Evolutionary conservation across 1,140 invertebrate species (phyloP).

Genomic region (Anoplophora glabripennis): DNA sequence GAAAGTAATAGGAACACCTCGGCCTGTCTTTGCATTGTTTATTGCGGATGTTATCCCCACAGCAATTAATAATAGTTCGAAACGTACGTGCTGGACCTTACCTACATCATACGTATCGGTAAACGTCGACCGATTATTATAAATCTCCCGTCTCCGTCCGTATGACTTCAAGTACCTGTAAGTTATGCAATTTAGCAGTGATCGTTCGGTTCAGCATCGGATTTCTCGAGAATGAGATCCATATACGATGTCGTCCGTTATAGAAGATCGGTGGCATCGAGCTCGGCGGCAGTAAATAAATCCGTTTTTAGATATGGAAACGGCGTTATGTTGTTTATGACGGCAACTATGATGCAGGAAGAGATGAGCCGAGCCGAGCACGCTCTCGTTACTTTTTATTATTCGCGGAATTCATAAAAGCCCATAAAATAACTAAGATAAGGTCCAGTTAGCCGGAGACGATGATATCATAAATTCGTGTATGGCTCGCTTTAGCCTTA

Average conservation of each 20-base stretch:
- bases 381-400: slow-evolving; percentile 46
- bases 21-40: too few species aligned
- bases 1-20: too few species aligned
- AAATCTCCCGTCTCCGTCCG: too few species aligned
- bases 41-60: too few species aligned
- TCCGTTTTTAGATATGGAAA: slow-evolving; percentile 34
- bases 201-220: background rate
- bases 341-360: slow-evolving; percentile 40
- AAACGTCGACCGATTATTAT: too few species aligned
- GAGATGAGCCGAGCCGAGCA: slow-evolving; percentile 33
- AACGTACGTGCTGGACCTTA: too few species aligned
- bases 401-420: slow-evolving; percentile 41
- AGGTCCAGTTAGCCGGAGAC: slow-evolving; percentile 20
- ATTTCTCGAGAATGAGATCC: slow-evolving; percentile 11
- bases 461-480: slow-evolving; percentile 25
- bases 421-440: slow-evolving; percentile 28
- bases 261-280: background rate
- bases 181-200: slow-evolving; percentile 5
- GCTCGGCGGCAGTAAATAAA: slow-evolving; percentile 22
- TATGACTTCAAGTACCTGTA: background rate
- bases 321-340: slow-evolving; percentile 43
- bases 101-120: too few species aligned
- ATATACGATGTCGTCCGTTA: slow-evolving; percentile 29
- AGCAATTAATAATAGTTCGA: too few species aligned
- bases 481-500: slow-evolving; percentile 6